Percentiles rank a stretch among this genome's conserved stretches.
Conservation (phyloP, 1,140 invertebrate species). For the Aphidius ervi region DNA sequence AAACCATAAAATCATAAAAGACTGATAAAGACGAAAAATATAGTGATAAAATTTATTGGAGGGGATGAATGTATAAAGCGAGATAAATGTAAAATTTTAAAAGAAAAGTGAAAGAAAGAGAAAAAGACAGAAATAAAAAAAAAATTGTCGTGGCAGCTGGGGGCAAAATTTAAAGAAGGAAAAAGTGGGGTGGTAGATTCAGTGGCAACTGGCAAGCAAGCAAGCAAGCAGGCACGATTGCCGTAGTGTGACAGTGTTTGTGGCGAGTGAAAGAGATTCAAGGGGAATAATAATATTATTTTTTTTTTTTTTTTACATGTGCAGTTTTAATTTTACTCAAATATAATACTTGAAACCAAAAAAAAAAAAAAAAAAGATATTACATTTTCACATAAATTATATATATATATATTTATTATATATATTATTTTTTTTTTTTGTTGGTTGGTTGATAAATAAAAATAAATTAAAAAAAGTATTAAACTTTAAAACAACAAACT, state of each 20-base stretch:
- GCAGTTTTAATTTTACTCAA: conserved; percentile 11
- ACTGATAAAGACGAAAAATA: conserved; percentile 13
- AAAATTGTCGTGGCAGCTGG: background rate
- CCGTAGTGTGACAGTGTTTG: conserved; percentile 16
- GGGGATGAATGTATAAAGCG: background rate
- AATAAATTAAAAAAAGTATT: no score
- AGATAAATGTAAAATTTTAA: background rate
- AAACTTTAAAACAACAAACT: no score
- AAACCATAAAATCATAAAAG: conserved; percentile 18
- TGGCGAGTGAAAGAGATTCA: conserved; percentile 10
- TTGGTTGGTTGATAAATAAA: no score
- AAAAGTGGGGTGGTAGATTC: conserved; percentile 1
- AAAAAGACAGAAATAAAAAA: background rate
- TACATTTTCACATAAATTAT: background rate
- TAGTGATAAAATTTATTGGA: conserved; percentile 18
- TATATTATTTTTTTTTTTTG: no score
- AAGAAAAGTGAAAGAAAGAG: background rate
- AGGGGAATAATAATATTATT: conserved; percentile 3
- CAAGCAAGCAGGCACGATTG: background rate
- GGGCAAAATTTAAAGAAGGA: background rate
- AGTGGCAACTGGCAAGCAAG: conserved; percentile 9
- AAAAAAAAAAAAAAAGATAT: conserved; percentile 5
- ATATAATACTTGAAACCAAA: conserved; percentile 4
- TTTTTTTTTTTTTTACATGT: conserved; percentile 21
- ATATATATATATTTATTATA: background rate